These are phyloP conservation scores for Drosophila orena DNA, from an alignment of 1,140 invertebrate genomes.

Conservation along the genomic window DNA sequence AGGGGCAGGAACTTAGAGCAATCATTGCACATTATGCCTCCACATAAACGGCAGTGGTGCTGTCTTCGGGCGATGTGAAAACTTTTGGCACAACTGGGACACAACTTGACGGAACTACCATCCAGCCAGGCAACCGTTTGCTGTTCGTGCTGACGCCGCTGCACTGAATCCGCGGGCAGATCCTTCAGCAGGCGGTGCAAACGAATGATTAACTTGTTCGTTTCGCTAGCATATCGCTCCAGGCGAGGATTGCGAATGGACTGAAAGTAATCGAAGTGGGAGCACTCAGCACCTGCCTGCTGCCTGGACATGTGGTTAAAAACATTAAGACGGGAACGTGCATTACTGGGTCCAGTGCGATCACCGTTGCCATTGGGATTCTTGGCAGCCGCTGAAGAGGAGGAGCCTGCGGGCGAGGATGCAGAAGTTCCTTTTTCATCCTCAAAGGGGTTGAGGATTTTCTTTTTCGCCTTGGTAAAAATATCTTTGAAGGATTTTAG, in stretches of 20 bases:
- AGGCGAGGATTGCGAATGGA: slow-evolving; percentile 89
- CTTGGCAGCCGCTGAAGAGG: background rate
- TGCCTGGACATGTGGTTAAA: slow-evolving; percentile 88
- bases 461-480: slow-evolving; percentile 95
- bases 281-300: slow-evolving; percentile 88
- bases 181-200: slow-evolving; percentile 96
- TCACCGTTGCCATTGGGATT: slow-evolving; percentile 22
- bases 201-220: slow-evolving; percentile 97
- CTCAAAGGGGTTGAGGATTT: slow-evolving; percentile 91
- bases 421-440: slow-evolving; percentile 81
- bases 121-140: slow-evolving; percentile 96
- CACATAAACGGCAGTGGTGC: slow-evolving; percentile 98
- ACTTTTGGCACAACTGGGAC: slow-evolving; percentile 94
- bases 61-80: slow-evolving; percentile 95
- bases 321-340: slow-evolving; percentile 67
- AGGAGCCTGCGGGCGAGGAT: background rate
- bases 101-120: slow-evolving; percentile 94
- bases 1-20: slow-evolving; percentile 96
- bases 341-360: slow-evolving; percentile 46
- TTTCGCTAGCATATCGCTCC: slow-evolving; percentile 96
- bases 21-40: slow-evolving; percentile 96
- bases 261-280: slow-evolving; percentile 92
- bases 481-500: slow-evolving; percentile 95
- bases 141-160: slow-evolving; percentile 92
- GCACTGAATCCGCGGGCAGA: slow-evolving; percentile 91